A percentile compares a stretch with the other conserved stretches of the same genome.
Conservation (phyloP, 2,113 vertebrate genomes). For the Cavia aperea region DNA sequence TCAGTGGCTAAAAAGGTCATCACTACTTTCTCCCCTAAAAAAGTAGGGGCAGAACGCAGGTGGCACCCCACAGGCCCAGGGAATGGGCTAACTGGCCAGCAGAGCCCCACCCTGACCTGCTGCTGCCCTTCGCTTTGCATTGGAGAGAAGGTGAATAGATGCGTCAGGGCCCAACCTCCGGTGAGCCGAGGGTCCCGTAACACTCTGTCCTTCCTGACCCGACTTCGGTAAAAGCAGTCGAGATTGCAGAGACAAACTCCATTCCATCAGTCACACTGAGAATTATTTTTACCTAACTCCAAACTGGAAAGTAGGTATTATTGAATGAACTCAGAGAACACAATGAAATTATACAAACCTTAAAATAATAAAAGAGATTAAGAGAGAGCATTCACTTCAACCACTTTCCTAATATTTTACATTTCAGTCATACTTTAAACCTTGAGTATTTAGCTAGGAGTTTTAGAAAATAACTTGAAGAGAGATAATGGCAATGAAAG, state of each 20-base stretch:
- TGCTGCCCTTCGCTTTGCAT: not conserved
- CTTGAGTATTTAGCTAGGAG: not conserved
- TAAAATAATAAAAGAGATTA: not conserved
- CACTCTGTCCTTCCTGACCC: not conserved
- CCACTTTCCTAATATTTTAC: not conserved
- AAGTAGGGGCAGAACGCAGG: not conserved
- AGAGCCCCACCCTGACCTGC: not conserved
- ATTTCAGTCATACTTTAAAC: not conserved
- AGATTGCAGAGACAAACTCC: not conserved
- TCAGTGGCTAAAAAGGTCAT: slow-evolving; percentile 23
- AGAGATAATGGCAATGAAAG: slow-evolving; percentile 33
- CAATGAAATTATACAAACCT: not conserved
- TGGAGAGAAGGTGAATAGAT: not conserved
- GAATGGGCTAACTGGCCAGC: not conserved
- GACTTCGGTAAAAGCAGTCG: not conserved
- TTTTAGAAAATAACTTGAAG: slow-evolving; percentile 34
- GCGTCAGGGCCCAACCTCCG: not conserved
- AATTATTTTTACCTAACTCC: not conserved
- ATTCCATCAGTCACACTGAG: not conserved
- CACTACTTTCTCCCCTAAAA: not conserved
- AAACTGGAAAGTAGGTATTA: not conserved
- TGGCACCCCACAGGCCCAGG: not conserved
- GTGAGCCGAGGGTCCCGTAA: not conserved
- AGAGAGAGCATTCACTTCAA: not conserved
- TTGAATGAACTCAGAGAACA: not conserved